Evolutionary conservation across 1,140 invertebrate genomes (phyloP).

Genomic region (Whitmania pigra): DNA sequence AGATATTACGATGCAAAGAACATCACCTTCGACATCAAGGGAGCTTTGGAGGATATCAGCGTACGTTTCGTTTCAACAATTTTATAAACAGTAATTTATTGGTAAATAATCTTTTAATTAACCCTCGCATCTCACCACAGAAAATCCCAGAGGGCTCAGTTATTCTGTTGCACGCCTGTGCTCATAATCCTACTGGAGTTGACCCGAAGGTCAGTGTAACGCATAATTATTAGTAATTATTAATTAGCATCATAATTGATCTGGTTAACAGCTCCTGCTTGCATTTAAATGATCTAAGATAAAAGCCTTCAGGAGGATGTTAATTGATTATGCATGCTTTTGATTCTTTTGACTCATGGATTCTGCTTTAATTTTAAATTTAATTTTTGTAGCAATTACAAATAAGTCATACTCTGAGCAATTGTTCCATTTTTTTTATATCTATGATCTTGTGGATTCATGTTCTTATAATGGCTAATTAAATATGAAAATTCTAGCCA

Average conservation of each 20-base stretch:
- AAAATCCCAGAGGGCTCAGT: constrained; percentile 86
- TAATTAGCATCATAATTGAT: too few species aligned
- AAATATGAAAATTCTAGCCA: constrained; percentile 35
- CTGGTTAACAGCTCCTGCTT: too few species aligned
- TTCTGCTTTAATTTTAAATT: not conserved
- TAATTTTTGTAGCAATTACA: not conserved
- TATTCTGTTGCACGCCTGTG: constrained; percentile 90
- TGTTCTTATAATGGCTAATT: too few species aligned
- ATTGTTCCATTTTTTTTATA: not conserved
- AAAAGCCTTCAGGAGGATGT: too few species aligned
- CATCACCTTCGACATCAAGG: constrained; percentile 84
- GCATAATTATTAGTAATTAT: too few species aligned
- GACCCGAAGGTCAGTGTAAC: constrained; percentile 43
- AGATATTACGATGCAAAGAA: constrained; percentile 89
- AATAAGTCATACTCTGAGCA: not conserved
- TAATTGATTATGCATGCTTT: not conserved
- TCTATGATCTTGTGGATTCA: not conserved
- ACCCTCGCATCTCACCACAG: constrained; percentile 40
- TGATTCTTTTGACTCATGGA: not conserved
- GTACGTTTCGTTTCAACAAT: constrained; percentile 49
- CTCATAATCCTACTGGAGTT: constrained; percentile 97
- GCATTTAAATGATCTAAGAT: too few species aligned
- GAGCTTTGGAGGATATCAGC: constrained; percentile 75
- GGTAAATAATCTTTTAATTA: too few species aligned
- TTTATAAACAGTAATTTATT: too few species aligned